Evolutionary conservation across 2,113 vertebrate genomes (phyloP).

Genomic region (Pachycephala philippinensis): DNA sequence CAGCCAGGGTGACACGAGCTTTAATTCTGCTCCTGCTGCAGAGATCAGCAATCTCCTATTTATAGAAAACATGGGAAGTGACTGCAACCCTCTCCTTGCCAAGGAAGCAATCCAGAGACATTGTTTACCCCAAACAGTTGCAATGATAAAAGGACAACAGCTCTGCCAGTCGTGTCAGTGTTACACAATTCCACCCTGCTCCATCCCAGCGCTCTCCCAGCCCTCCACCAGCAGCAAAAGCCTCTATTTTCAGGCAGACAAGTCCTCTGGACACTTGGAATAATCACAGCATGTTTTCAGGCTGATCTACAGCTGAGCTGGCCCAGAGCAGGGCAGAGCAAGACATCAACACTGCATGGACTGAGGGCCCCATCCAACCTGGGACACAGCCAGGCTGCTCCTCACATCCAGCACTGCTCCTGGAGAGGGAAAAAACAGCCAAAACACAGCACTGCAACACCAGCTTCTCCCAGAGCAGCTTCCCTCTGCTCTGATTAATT

Average conservation of each 20-base stretch:
- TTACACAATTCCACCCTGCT: not conserved
- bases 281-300: not conserved
- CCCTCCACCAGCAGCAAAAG: not conserved
- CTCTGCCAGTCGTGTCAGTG: not conserved
- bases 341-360: accelerated
- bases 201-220: not conserved
- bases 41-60: constrained; percentile 34
- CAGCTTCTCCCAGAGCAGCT: not conserved
- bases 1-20: not conserved
- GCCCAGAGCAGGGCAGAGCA: not conserved
- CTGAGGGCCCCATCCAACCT: accelerated
- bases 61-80: constrained; percentile 31
- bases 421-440: accelerated
- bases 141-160: constrained; percentile 20
- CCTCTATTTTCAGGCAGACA: not conserved
- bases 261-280: not conserved
- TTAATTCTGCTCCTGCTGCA: not conserved
- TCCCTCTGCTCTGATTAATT: not conserved
- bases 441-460: not conserved
- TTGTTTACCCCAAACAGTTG: not conserved
- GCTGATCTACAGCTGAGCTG: not conserved
- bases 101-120: not conserved
- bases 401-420: not conserved
- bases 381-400: not conserved
- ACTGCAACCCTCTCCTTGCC: constrained; percentile 14